Base-by-base conservation (phyloP, 2,888 invertebrate species). In the Petrolisthes manimaculis region DNA sequence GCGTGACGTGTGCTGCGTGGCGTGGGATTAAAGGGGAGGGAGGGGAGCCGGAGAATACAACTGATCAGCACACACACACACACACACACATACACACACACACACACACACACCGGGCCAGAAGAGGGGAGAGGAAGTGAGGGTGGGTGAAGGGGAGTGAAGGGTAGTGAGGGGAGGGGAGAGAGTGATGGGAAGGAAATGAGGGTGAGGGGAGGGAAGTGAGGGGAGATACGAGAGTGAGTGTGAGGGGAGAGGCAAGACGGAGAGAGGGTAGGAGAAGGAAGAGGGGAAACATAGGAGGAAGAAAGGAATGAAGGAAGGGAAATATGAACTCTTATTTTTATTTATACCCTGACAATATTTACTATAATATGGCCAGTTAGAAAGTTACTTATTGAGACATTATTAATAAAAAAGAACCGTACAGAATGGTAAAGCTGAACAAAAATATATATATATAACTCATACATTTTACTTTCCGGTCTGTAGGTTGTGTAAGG, bases 1-100 rank as follows among this genome's bases (percentile, higher is more conserved):
- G 71, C 71, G 71, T 71, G 71, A 71, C n/a, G 71, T 71, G 71
- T 71, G 9, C 71, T n/a, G 54, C 54, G 21, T 54, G 79, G 79
- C 55, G 79, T 55, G 55, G 54, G 79, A 79, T 53, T 55, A 79
- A 79, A 55, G n/a, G 18, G n/a, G 51, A 51, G 5, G 55, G 54
- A 18, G 54, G 54, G n/a, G 77, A 77, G 77, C 37, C 53, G 5
- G n/a, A n/a, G 79, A 71, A 71, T 71, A 71, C 71, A 18, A 71
- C 71, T 71, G 71, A 71, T 71, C 71, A 71, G 71, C 18, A 5
- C n/a, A 71, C 71, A n/a, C 71, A 18, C n/a, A n/a, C n/a, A n/a
- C n/a, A n/a, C n/a, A n/a, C n/a, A n/a, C n/a, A n/a, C n/a, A n/a
- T n/a, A n/a, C n/a, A n/a, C n/a, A n/a, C n/a, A n/a, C n/a, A n/a